These are phyloP conservation scores for Chironomus striatipennis DNA, from an alignment of 1,140 invertebrate genomes.

Conservation along the genomic window DNA sequence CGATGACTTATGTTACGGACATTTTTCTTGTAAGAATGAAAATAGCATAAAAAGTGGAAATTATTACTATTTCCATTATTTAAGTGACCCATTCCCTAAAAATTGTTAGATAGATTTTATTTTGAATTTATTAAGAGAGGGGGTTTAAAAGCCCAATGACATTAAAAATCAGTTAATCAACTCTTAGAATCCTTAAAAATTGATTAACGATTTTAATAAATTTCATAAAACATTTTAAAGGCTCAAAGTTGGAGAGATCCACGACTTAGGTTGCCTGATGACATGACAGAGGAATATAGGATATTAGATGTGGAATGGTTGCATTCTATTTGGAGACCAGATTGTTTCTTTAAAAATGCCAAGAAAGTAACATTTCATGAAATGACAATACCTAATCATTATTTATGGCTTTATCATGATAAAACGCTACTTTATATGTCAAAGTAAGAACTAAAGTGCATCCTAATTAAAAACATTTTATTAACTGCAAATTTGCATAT, in stretches of 20 bases:
- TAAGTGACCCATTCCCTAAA: too few species aligned
- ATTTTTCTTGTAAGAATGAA: slow-evolving; percentile 58
- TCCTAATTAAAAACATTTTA: slow-evolving; percentile 26
- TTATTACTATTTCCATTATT: too few species aligned
- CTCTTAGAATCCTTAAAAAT: too few species aligned
- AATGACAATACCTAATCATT: slow-evolving; percentile 92
- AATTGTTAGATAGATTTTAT: too few species aligned
- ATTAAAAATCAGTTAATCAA: too few species aligned
- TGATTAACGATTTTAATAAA: too few species aligned
- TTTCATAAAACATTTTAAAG: too few species aligned
- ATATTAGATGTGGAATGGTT: slow-evolving; percentile 85
- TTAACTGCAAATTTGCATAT: neutral
- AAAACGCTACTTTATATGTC: slow-evolving; percentile 86
- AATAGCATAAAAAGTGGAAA: too few species aligned
- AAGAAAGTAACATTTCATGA: slow-evolving; percentile 89
- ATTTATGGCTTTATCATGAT: slow-evolving; percentile 83
- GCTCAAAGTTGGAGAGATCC: slow-evolving; percentile 87
- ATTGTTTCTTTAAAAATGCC: slow-evolving; percentile 89
- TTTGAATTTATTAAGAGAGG: too few species aligned
- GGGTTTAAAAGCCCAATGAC: too few species aligned
- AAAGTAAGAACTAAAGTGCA: slow-evolving; percentile 52
- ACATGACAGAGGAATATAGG: slow-evolving; percentile 86
- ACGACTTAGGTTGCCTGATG: slow-evolving; percentile 72
- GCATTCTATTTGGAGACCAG: slow-evolving; percentile 83
- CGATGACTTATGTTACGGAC: slow-evolving; percentile 90